Base-by-base conservation (phyloP, 1,140 invertebrate genomes). In the Paraescarpia echinospica region DNA sequence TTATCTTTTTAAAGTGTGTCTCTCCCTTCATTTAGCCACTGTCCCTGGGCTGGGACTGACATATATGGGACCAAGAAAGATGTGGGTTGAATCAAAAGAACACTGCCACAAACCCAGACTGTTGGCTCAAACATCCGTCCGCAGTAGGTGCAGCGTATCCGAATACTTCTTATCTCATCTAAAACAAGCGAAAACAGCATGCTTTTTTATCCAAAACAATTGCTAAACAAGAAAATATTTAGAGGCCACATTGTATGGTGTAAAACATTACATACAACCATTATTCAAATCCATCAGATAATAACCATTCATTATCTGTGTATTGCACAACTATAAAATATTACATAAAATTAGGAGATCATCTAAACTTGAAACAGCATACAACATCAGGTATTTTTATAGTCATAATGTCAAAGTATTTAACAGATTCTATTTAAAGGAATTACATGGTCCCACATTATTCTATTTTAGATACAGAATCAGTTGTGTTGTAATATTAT, bases 41-140 rank as follows among this genome's bases (percentile, higher is more conserved):
- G n/a, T n/a, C n/a, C n/a, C n/a, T n/a, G n/a, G n/a, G n/a, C n/a
- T n/a, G n/a, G n/a, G n/a, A n/a, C n/a, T n/a, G n/a, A n/a, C n/a
- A n/a, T n/a, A n/a, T n/a, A n/a, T n/a, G n/a, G n/a, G n/a, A n/a
- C n/a, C n/a, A n/a, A n/a, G n/a, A n/a, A n/a, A n/a, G 41, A 41
- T 41, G 12, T 41, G 41, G 41, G 41, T 41, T 41, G 4, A 41
- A 41, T 5, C 18, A 90, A 90, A 33, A 90, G 34, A 90, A 34
- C 9, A 33, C 27, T 18, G 35, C 33, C 33, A 90, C 89, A 34
- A n/a, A 90, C 89, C 89, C 33, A 90, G 35, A 9, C 35, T 90
- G 89, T 90, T 33, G 89, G 89, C 33, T 35, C 34, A 90, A 90
- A 90, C 89, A 34, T 90, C 33, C 89, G 27, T 18, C 89, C 89